Percentiles rank a stretch among this genome's conserved stretches.
These are phyloP conservation scores for Phaedon cochleariae DNA, from an alignment of 2,888 invertebrate species.

Conservation along the genomic window DNA sequence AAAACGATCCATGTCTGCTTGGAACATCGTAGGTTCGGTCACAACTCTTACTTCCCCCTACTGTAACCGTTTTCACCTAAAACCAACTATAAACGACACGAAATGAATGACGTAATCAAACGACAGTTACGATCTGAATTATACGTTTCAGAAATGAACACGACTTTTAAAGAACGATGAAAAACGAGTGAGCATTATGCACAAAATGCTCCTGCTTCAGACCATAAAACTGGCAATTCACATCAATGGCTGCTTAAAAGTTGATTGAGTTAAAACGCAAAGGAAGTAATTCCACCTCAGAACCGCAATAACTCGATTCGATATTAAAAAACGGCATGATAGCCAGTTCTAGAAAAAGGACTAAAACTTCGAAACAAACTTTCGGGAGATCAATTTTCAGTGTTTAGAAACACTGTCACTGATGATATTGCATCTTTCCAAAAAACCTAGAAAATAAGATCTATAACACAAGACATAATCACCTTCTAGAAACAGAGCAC, in stretches of 20 bases:
- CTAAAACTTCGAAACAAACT: no score
- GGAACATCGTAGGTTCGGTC: no score
- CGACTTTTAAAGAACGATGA: not conserved
- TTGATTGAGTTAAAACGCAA: not conserved
- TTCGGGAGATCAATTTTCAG: no score
- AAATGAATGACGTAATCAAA: not conserved
- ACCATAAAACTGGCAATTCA: constrained; percentile 1
- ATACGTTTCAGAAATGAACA: not conserved
- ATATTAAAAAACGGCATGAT: not conserved
- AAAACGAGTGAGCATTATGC: not conserved
- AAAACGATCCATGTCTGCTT: no score
- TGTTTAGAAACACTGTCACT: no score
- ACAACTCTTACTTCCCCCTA: not conserved
- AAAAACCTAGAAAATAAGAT: no score
- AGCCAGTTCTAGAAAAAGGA: not conserved
- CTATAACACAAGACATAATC: no score
- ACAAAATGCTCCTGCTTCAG: not conserved
- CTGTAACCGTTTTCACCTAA: not conserved
- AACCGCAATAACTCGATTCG: not conserved
- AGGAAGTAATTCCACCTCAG: not conserved
- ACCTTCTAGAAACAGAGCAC: no score
- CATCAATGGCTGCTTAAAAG: not conserved
- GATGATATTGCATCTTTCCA: no score
- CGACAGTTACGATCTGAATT: not conserved
- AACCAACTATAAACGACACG: not conserved